Evolutionary conservation across 2,113 vertebrate genomes (phyloP).

Genomic region (Sapayoa aenigma): DNA sequence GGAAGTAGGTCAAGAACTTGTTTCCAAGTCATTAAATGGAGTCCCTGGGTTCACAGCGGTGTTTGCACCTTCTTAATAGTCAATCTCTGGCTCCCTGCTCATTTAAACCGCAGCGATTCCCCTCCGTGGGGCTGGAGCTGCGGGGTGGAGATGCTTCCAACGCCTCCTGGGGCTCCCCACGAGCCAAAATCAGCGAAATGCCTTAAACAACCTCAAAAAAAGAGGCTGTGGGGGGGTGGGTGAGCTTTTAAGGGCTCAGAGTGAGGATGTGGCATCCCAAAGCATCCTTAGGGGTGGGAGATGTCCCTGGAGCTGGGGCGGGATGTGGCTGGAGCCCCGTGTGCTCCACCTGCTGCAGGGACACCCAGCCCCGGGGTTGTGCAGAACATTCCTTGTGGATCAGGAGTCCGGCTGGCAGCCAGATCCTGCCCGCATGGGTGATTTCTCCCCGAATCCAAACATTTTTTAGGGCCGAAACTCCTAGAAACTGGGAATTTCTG

Average conservation of each 20-base stretch:
- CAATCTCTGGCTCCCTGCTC: not conserved
- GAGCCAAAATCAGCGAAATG: not conserved
- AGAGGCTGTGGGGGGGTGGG: fast-evolving
- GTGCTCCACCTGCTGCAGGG: not conserved
- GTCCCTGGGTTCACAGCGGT: constrained; percentile 11
- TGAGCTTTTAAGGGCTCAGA: fast-evolving
- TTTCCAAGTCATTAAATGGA: constrained; percentile 46
- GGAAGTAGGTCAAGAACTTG: constrained; percentile 58
- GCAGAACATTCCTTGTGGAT: fast-evolving
- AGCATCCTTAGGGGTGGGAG: not conserved
- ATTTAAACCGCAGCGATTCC: not conserved
- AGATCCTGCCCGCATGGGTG: fast-evolving
- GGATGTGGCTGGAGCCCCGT: fast-evolving
- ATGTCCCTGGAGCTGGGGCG: not conserved
- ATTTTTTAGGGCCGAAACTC: not conserved
- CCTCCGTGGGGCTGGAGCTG: not conserved
- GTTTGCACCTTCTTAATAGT: not conserved
- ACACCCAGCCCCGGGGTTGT: not conserved
- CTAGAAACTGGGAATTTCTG: not conserved
- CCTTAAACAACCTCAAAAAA: not conserved
- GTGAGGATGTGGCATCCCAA: fast-evolving
- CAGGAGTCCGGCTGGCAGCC: fast-evolving
- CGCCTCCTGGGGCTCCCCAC: not conserved
- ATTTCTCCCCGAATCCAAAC: not conserved
- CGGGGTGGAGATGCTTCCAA: not conserved